Evolutionary conservation across 2,888 invertebrate species (phyloP), one percentile per base, ranked within the genome.

Genomic region (Yponomeuta malinellus): DNA sequence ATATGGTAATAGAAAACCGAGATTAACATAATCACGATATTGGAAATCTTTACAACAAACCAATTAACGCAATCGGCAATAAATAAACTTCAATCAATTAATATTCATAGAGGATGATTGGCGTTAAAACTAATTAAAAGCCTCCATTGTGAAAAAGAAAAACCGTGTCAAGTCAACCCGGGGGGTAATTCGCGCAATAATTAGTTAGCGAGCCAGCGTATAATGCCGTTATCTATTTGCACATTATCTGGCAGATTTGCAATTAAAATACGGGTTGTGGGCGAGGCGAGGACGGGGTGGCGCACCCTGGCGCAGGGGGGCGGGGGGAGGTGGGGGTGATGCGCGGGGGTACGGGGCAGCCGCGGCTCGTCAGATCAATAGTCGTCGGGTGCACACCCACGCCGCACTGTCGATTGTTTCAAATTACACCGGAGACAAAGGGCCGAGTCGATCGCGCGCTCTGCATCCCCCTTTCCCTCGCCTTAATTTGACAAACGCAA

Each of bases 171-270:
- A 23, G 29, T 48, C 52, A 59, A 43, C 43, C 6, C 43, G 8
- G 43, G 43, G 52, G 33, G 70, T 63, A 37, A 70, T 70, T 33
- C 43, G 63, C 63, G n/a, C 31, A 33, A 86, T 89, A 88, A 90
- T 89, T 86, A 90, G 88, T 89, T 85, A 88, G 85, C 87, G 84
- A 88, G 86, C 82, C 79, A n/a, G 83, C 86, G 87, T 88, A 88
- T 90, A 90, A 92, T 89, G 82, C 86, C 83, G 89, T 90, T 92
- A 91, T 91, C 90, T 91, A 90, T 92, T 92, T 91, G 89, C 89
- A 87, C 90, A 90, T 92, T 90, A 91, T 90, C 92, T 90, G 86
- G 89, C 88, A 90, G 90, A 92, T 92, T 91, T 91, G 90, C 92
- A 92, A 92, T 92, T 92, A 92, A 91, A 92, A 91, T 90, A 88